phyloP scores from a whole-genome alignment of 2,797 vertebrate species.

The Darevskia mixta region DNA sequence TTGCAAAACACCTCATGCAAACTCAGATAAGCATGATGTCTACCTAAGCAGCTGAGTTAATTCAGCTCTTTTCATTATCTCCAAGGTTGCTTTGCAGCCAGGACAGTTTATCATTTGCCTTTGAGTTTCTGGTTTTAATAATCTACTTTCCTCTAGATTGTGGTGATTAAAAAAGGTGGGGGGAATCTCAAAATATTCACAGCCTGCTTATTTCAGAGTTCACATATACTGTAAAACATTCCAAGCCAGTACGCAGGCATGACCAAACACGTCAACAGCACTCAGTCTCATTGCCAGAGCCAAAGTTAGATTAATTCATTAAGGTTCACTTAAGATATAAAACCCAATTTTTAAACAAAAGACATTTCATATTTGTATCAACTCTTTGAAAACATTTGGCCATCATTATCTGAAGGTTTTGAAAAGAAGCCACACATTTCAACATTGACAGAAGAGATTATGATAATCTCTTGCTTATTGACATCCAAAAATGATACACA shows the following conservation, averaged over 20 bases:
- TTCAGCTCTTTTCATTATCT: not conserved
- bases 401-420: slow-evolving; percentile 9
- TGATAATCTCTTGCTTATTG: not conserved
- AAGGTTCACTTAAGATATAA: slow-evolving; percentile 54
- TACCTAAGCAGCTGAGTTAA: too few species aligned
- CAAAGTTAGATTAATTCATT: slow-evolving; percentile 36
- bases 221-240: slow-evolving; percentile 18
- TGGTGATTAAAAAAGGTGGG: not conserved
- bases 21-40: not conserved
- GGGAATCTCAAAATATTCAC: not conserved
- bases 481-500: not conserved
- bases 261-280: slow-evolving; percentile 45
- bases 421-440: slow-evolving; percentile 5
- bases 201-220: slow-evolving; percentile 6
- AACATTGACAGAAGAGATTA: not conserved
- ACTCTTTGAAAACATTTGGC: slow-evolving; percentile 28
- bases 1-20: not conserved
- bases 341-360: slow-evolving; percentile 24
- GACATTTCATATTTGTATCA: not conserved
- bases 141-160: not conserved
- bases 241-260: slow-evolving; percentile 49
- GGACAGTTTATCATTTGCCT: not conserved
- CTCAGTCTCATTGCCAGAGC: slow-evolving; percentile 32
- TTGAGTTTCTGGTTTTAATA: not conserved
- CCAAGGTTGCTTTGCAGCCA: not conserved